Conservation (phyloP, 2,797 vertebrate genomes). For the Spatula versicolor region DNA sequence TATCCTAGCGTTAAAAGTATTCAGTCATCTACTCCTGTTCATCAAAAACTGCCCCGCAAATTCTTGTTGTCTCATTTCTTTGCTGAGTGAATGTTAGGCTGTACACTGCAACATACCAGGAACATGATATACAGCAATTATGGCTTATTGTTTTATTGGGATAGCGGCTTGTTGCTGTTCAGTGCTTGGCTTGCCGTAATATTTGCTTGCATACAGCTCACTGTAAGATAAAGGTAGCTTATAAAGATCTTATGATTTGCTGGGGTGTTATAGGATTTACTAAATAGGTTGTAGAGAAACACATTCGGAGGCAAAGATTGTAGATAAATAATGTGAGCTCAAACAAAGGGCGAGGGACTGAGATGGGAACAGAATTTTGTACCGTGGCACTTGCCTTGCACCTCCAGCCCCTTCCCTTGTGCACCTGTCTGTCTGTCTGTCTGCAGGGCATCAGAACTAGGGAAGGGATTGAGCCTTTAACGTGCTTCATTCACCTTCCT, state of each 20-base stretch:
- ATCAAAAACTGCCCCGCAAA: not conserved
- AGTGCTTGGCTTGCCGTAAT: not conserved
- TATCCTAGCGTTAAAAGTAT: not conserved
- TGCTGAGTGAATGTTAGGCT: not conserved
- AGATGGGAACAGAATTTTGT: not conserved
- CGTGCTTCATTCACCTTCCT: not conserved
- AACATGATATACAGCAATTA: not conserved
- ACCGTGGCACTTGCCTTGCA: rapidly evolving
- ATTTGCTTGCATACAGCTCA: not conserved
- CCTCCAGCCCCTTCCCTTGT: not conserved
- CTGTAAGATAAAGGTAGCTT: not conserved
- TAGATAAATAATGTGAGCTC: not conserved
- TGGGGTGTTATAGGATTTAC: not conserved
- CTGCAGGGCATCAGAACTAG: not conserved
- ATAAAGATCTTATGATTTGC: not conserved
- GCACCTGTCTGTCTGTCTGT: not conserved
- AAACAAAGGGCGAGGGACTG: not conserved
- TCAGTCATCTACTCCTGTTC: not conserved
- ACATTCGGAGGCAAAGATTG: not conserved
- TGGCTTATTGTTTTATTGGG: not conserved
- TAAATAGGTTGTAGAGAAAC: not conserved
- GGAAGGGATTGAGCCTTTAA: not conserved
- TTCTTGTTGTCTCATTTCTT: not conserved
- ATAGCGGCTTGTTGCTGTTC: not conserved
- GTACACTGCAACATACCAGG: not conserved